Evolutionary conservation across 2,888 invertebrate species (phyloP).

Genomic region (Yponomeuta cagnagella): DNA sequence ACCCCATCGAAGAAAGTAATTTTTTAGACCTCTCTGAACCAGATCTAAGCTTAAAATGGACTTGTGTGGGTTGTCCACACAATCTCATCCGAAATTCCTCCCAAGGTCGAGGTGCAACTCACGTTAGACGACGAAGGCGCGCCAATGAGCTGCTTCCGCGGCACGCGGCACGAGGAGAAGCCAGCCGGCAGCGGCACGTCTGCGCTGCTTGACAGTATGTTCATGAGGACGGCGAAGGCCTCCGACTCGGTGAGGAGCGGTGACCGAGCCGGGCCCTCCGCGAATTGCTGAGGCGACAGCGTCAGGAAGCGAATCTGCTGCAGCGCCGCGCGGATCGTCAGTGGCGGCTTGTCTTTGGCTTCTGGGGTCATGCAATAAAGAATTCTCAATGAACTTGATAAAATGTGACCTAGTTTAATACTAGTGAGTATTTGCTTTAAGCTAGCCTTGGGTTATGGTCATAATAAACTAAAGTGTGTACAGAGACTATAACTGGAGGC

Average conservation of each 20-base stretch:
- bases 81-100: too few relatives aligned
- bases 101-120: slow-evolving; percentile 18
- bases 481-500: too few relatives aligned
- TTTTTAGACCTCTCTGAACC: too few relatives aligned
- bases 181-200: slow-evolving; percentile 84
- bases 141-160: slow-evolving; percentile 57
- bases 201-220: slow-evolving; percentile 82
- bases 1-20: too few relatives aligned
- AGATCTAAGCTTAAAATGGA: too few relatives aligned
- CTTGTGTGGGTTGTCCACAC: too few relatives aligned
- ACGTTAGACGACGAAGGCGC: slow-evolving; percentile 38
- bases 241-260: slow-evolving; percentile 84
- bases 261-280: slow-evolving; percentile 87
- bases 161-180: slow-evolving; percentile 77
- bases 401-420: too few relatives aligned
- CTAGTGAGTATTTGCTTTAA: too few relatives aligned
- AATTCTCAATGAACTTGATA: too few relatives aligned
- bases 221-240: slow-evolving; percentile 87
- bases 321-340: slow-evolving; percentile 78
- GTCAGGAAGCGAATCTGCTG: slow-evolving; percentile 88
- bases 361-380: slow-evolving; percentile 27
- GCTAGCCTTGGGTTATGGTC: too few relatives aligned
- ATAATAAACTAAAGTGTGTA: too few relatives aligned
- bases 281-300: slow-evolving; percentile 87
- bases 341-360: slow-evolving; percentile 36